phyloP scores from a whole-genome alignment of 2,113 vertebrate genomes.

The Menidia beryllina region DNA sequence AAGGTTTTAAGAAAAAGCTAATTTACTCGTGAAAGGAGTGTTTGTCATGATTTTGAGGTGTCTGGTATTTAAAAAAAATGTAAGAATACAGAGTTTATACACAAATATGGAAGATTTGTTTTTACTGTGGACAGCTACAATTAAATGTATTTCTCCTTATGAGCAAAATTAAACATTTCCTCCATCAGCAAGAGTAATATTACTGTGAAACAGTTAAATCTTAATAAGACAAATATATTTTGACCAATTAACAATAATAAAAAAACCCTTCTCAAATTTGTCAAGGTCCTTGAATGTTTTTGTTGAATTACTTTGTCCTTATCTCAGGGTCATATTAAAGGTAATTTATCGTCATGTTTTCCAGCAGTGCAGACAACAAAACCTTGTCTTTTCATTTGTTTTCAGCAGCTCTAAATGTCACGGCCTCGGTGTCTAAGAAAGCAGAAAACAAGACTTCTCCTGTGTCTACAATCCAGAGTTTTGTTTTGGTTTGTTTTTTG shows the following conservation, averaged over 20 bases:
- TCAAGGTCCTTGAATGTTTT: constrained; percentile 36
- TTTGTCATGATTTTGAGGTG: no score
- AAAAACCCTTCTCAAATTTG: background rate
- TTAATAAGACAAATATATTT: background rate
- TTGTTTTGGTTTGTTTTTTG: background rate
- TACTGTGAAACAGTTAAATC: no score
- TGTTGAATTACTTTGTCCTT: background rate
- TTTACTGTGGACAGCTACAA: no score
- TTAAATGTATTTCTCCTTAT: no score
- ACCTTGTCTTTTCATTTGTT: constrained; percentile 45
- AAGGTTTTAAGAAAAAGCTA: no score
- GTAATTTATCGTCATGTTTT: constrained; percentile 25
- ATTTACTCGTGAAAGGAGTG: no score
- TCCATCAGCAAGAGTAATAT: no score
- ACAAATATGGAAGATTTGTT: no score
- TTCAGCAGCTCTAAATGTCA: constrained; percentile 22
- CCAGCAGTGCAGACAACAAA: background rate
- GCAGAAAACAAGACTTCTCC: background rate
- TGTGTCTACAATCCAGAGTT: background rate
- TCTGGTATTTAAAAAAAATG: no score
- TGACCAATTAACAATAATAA: background rate
- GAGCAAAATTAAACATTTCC: no score
- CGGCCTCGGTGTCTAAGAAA: constrained; percentile 24
- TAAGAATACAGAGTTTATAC: no score
- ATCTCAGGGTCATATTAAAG: constrained; percentile 31